Evolutionary conservation across 2,888 invertebrate genomes (phyloP).

Genomic region (Tenodera sinensis): DNA sequence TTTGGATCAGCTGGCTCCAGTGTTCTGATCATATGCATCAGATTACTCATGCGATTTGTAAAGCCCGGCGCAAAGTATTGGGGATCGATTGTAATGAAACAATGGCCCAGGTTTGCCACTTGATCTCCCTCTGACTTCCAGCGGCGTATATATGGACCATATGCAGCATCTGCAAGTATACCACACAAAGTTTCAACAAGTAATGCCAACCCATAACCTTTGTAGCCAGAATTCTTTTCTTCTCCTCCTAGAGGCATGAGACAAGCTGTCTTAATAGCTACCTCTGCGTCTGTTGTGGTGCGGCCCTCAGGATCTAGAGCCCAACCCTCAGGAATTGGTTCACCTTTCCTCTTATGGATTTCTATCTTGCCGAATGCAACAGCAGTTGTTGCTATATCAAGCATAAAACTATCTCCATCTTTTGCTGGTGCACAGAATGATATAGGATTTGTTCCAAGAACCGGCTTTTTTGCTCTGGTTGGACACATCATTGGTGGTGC

Average conservation of each 20-base stretch:
- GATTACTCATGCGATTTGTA: slow-evolving; percentile 65
- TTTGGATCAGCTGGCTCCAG: slow-evolving; percentile 60
- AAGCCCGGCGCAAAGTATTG: slow-evolving; percentile 78
- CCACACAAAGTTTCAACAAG: slow-evolving; percentile 88
- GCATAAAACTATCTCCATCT: slow-evolving; percentile 71
- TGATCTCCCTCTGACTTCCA: not conserved
- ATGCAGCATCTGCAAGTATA: slow-evolving; percentile 59
- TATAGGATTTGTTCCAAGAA: slow-evolving; percentile 87
- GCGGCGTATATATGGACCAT: too few relatives aligned
- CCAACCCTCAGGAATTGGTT: slow-evolving; percentile 80
- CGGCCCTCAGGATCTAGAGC: slow-evolving; percentile 66
- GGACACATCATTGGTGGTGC: slow-evolving; percentile 87
- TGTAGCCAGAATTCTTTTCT: slow-evolving; percentile 76
- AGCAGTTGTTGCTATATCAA: slow-evolving; percentile 95
- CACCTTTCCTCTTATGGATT: slow-evolving; percentile 71
- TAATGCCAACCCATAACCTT: slow-evolving; percentile 80
- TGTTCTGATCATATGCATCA: slow-evolving; percentile 64
- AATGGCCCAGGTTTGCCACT: slow-evolving; percentile 79
- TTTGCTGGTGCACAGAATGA: slow-evolving; percentile 73
- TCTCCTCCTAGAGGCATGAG: slow-evolving; percentile 72
- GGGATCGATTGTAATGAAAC: slow-evolving; percentile 84
- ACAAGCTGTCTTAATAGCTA: slow-evolving; percentile 56
- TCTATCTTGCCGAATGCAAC: slow-evolving; percentile 95
- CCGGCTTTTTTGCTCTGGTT: slow-evolving; percentile 72
- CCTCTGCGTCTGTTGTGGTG: slow-evolving; percentile 62